Percentiles rank a stretch among this genome's conserved stretches.
Evolutionary conservation across 2,797 vertebrate genomes (phyloP).

Genomic region (Syndactyla subalaris): DNA sequence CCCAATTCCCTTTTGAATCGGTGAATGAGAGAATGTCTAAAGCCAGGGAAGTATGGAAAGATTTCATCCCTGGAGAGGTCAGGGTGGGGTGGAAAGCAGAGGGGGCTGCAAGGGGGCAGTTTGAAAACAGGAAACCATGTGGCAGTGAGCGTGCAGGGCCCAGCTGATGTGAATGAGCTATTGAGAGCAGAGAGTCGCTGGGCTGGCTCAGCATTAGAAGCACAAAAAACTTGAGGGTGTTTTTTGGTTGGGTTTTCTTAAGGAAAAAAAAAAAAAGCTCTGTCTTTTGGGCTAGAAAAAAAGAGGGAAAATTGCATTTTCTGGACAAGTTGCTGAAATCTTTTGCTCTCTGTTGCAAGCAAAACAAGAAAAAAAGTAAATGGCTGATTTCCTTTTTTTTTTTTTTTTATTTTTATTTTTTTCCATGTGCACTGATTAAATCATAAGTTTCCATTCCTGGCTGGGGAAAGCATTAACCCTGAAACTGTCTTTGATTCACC

Average conservation of each 20-base stretch:
- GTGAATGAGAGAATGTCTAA: conserved; percentile 55
- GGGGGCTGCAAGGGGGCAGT: conserved; percentile 48
- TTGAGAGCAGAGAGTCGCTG: conserved; percentile 29
- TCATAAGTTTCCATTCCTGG: conserved; percentile 49
- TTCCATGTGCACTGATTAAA: conserved; percentile 1
- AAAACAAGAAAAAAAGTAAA: not conserved
- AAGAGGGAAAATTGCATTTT: not conserved
- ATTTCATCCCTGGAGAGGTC: conserved; percentile 59
- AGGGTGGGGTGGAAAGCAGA: conserved; percentile 31
- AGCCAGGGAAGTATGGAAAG: conserved; percentile 56
- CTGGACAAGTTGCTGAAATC: not conserved
- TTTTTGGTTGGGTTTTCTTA: not conserved
- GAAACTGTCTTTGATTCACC: conserved; percentile 19
- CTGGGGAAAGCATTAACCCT: not conserved
- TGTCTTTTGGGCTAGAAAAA: not conserved
- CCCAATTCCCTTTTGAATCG: not conserved
- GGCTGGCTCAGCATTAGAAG: not conserved
- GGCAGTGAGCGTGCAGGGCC: conserved; percentile 43
- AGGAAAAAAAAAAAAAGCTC: not conserved
- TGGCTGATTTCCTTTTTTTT: not conserved
- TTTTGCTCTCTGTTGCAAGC: not conserved
- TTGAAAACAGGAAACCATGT: conserved; percentile 75
- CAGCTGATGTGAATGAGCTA: conserved; percentile 66
- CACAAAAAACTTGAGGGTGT: not conserved
- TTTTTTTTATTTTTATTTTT: not conserved